Evolutionary conservation across 2,888 invertebrate genomes (phyloP).

Genomic region (Catocala nupta): DNA sequence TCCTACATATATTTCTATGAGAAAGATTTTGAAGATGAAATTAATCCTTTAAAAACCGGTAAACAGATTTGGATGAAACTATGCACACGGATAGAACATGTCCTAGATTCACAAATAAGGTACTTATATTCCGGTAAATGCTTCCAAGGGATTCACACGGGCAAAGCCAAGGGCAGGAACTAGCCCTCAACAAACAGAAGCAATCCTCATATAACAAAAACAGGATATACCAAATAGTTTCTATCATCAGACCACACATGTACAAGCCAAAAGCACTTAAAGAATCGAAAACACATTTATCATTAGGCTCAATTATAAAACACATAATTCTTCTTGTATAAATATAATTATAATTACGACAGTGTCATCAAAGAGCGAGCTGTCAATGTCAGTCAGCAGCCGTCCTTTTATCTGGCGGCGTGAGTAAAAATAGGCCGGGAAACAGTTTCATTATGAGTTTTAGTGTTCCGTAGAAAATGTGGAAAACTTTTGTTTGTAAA

Average conservation of each 20-base stretch:
- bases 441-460: conserved; percentile 25
- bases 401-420: conserved; percentile 26
- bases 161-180: too few species aligned
- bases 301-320: conserved; percentile 21
- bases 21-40: too few species aligned
- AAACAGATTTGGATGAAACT: too few species aligned
- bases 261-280: conserved; percentile 16
- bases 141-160: too few species aligned
- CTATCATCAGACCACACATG: conserved; percentile 7
- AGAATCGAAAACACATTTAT: conserved; percentile 15
- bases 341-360: conserved; percentile 34
- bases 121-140: too few species aligned
- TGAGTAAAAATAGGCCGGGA: conserved; percentile 23
- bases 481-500: not conserved
- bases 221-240: not conserved
- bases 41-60: too few species aligned
- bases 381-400: conserved; percentile 33
- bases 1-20: too few species aligned
- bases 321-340: conserved; percentile 35
- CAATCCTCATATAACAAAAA: not conserved
- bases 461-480: conserved; percentile 13
- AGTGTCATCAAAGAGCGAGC: conserved; percentile 33
- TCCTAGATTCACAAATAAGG: too few species aligned
- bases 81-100: too few species aligned
- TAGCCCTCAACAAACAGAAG: too few species aligned